Evolutionary conservation across 2,797 vertebrate genomes (phyloP).

Genomic region (Crocidura indochinensis): DNA sequence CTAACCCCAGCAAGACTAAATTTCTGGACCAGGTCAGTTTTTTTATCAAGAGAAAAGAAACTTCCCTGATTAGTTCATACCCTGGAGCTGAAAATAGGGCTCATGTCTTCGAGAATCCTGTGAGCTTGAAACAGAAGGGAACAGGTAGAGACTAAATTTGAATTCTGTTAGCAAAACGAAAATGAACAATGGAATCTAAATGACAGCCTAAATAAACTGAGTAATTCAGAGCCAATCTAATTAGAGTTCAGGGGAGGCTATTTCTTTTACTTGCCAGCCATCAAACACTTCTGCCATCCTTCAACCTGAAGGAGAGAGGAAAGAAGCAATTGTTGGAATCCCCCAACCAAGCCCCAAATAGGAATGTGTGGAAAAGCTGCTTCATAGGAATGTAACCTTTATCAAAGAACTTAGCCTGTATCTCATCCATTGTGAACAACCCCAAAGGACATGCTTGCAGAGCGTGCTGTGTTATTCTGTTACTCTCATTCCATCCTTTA

Average conservation of each 20-base stretch:
- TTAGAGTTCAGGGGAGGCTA: neutral
- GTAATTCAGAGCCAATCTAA: neutral
- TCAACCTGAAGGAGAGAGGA: neutral
- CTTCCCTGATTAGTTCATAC: neutral
- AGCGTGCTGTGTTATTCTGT: neutral
- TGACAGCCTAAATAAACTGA: neutral
- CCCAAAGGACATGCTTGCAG: neutral
- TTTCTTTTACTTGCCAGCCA: neutral
- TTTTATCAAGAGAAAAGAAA: neutral
- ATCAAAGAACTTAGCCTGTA: neutral
- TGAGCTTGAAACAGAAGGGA: neutral
- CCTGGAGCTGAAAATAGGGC: neutral
- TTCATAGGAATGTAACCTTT: neutral
- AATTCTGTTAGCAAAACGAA: neutral
- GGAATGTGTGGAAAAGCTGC: neutral
- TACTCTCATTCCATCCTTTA: neutral
- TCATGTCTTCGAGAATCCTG: neutral
- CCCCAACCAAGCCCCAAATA: neutral
- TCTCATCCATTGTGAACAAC: neutral
- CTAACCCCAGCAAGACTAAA: neutral
- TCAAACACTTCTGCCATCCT: neutral
- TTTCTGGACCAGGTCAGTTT: slow-evolving; percentile 1
- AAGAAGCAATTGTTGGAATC: neutral
- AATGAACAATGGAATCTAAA: neutral
- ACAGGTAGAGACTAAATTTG: neutral